These are phyloP conservation scores for Brachypodius melanocephalos DNA, from an alignment of 2,113 vertebrate genomes.

Conservation along the genomic window DNA sequence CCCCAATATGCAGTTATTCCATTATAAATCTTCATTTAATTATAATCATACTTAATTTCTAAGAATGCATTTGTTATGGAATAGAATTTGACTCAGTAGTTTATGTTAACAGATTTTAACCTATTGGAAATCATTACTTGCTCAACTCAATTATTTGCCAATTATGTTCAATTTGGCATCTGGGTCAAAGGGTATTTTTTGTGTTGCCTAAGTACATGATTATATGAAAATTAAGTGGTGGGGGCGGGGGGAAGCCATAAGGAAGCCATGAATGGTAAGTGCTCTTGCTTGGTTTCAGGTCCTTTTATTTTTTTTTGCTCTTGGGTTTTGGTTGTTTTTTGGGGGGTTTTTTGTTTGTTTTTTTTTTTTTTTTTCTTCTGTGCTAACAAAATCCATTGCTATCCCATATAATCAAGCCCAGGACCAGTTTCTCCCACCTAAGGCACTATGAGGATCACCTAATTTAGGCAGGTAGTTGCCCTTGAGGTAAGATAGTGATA, in stretches of 20 bases:
- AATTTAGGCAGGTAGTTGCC: background rate
- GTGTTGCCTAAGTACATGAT: background rate
- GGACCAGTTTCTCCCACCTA: background rate
- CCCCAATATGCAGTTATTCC: background rate
- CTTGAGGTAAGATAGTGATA: background rate
- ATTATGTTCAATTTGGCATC: background rate
- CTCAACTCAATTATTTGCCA: background rate
- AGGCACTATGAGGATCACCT: background rate
- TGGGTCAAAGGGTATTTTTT: background rate
- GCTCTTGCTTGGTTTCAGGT: background rate
- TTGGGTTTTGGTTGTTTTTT: too few species aligned
- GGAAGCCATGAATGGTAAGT: background rate
- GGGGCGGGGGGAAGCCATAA: fast-evolving
- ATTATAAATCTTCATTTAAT: background rate
- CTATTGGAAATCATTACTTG: background rate
- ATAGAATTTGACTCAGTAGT: background rate
- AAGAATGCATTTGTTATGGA: background rate
- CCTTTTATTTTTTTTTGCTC: background rate
- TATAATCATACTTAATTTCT: background rate
- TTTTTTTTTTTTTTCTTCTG: background rate
- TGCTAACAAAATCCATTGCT: background rate
- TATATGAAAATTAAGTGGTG: background rate
- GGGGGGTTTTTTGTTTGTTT: too few species aligned
- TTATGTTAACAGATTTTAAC: background rate
- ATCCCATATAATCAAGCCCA: background rate